phyloP scores from a whole-genome alignment of 1,140 invertebrate genomes.

The Eciton burchellii region DNA sequence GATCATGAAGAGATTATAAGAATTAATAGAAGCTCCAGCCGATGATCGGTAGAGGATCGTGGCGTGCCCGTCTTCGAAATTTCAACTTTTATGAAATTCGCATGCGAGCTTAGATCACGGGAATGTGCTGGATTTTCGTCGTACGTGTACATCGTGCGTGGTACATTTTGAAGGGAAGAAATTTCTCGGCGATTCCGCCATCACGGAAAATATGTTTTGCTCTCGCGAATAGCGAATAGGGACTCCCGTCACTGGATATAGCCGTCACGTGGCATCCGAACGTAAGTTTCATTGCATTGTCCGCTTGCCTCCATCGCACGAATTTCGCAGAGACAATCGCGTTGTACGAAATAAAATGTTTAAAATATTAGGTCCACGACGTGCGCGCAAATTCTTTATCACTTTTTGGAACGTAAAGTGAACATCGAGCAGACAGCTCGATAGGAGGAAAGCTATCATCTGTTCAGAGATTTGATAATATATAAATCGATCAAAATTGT shows the following conservation, averaged over 20 bases:
- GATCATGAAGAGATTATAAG: background rate
- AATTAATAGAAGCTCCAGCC: background rate
- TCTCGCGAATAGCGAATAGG: constrained; percentile 20
- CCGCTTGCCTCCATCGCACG: background rate
- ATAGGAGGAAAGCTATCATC: too few species aligned
- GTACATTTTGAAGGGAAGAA: constrained; percentile 43
- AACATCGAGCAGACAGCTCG: too few species aligned
- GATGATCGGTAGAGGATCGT: too few species aligned
- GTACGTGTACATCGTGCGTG: background rate
- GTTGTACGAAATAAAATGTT: background rate
- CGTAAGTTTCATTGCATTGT: constrained; percentile 30
- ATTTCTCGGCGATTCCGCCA: constrained; percentile 30
- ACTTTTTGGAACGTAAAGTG: too few species aligned
- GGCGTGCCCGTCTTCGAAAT: too few species aligned
- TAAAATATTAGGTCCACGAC: background rate
- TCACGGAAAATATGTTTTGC: constrained; percentile 27
- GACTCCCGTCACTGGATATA: constrained; percentile 27
- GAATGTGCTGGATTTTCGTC: constrained; percentile 13
- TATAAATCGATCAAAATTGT: too few species aligned
- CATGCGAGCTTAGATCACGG: constrained; percentile 8
- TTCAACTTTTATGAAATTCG: constrained; percentile 18
- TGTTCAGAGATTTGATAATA: too few species aligned
- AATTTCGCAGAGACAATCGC: background rate
- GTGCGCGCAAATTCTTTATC: constrained; percentile 1
- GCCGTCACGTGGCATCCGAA: background rate